Base-by-base conservation (phyloP, 2,888 invertebrate genomes). In the Aporophyla nigra region DNA sequence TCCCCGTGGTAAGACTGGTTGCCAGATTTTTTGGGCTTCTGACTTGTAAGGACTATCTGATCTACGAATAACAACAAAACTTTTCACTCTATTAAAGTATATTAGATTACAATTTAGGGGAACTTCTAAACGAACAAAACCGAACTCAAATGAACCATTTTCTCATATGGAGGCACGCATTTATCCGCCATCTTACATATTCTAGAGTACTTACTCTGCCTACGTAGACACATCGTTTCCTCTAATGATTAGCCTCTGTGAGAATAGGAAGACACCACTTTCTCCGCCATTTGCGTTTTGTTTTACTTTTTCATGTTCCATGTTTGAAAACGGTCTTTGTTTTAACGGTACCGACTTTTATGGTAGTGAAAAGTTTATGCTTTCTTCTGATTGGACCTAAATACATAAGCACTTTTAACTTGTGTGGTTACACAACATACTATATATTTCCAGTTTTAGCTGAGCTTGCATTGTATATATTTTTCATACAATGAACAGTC, bases 221-320 rank as follows among this genome's bases (percentile, higher is more conserved):
- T 82, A 83, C 71, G 59, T 75, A 68, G 71, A 74, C 70, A 62
- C 65, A 53, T 71, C 65, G 76, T 80, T 86, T 83, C 84, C 79
- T 76, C 69, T 73, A 75, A 83, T 86, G 76, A 87, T 84, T 74
- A 76, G 76, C 63, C 67, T 76, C 67, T 82, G 94, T 95, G 95
- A 93, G 95, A 95, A 94, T 91, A 93, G 93, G 93, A 91, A 91
- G 93, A 76, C 90, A 86, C 76, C 83, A 91, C 95, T 95, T 95
- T 95, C 95, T 91, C 90, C 82, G 80, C 86, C 89, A 89, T 93
- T 92, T 91, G 87, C 86, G 89, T 88, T 85, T 85, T 92, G 90
- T 85, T 91, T 91, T 88, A 88, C 89, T 92, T 91, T 92, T 92
- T 87, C 81, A 82, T 83, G 84, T 84, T 79, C 73, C 79, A 83